phyloP scores from a whole-genome alignment of 1,140 invertebrate genomes.

The Gonioctena quinquepunctata region DNA sequence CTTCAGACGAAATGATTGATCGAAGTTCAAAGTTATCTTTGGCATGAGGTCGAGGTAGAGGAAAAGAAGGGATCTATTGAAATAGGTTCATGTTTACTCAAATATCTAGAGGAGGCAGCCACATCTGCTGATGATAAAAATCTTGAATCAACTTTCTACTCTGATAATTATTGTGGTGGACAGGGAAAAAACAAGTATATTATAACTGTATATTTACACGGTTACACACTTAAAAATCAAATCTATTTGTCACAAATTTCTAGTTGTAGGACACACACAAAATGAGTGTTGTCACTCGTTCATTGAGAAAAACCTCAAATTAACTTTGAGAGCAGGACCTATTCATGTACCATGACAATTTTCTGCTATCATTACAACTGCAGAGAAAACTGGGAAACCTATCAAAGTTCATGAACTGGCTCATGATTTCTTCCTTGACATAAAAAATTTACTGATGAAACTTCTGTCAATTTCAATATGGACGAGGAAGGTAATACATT shows the following conservation, averaged over 20 bases:
- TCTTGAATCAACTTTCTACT: constrained; percentile 38
- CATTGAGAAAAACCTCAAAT: constrained; percentile 36
- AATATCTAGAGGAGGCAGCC: constrained; percentile 28
- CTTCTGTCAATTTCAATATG: too few species aligned
- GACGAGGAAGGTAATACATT: too few species aligned
- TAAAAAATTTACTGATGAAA: constrained; percentile 29
- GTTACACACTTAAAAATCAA: constrained; percentile 39
- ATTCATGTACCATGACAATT: constrained; percentile 23
- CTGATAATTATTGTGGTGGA: constrained; percentile 48
- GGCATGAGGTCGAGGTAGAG: constrained; percentile 41
- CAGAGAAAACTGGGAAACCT: constrained; percentile 43
- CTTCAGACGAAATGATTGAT: constrained; percentile 21
- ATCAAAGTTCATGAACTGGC: too few species aligned
- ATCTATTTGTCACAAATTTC: constrained; percentile 45
- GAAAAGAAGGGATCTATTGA: constrained; percentile 32
- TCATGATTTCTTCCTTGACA: constrained; percentile 36
- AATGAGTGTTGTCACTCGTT: constrained; percentile 44
- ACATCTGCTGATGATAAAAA: constrained; percentile 5
- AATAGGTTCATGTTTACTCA: constrained; percentile 34
- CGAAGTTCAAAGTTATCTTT: constrained; percentile 31
- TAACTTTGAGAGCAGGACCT: constrained; percentile 12
- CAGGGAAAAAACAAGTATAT: constrained; percentile 49
- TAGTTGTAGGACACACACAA: constrained; percentile 45
- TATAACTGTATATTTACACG: constrained; percentile 41
- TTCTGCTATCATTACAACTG: constrained; percentile 30